Percentiles rank a stretch among this genome's conserved stretches.
phyloP scores from a whole-genome alignment of 2,888 invertebrate species.

The Drosophila birchii region DNA sequence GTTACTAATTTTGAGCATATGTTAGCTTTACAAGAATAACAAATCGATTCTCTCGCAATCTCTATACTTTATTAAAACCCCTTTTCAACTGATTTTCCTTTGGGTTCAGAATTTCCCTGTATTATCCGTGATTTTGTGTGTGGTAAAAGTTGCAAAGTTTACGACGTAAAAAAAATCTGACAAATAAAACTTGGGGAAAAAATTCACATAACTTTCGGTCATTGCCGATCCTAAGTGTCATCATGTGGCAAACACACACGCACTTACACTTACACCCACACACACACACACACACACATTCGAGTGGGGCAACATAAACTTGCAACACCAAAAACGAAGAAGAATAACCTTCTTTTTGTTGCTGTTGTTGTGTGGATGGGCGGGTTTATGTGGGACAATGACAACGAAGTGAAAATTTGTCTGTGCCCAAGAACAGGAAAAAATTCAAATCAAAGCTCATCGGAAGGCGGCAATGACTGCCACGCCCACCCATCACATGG shows the following conservation, averaged over 20 bases:
- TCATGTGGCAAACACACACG: constrained; percentile 29
- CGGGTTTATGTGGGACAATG: constrained; percentile 45
- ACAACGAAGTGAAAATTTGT: constrained; percentile 69
- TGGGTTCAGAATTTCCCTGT: background rate
- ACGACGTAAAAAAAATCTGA: constrained; percentile 29
- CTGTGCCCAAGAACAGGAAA: constrained; percentile 44
- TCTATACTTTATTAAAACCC: background rate
- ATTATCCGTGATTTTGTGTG: background rate
- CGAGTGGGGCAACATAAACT: constrained; percentile 33
- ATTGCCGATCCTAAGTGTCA: constrained; percentile 43
- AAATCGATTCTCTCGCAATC: background rate
- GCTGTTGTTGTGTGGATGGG: background rate
- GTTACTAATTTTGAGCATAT: too few species aligned
- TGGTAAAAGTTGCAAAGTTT: constrained; percentile 30
- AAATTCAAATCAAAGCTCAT: constrained; percentile 62
- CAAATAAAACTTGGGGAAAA: constrained; percentile 32
- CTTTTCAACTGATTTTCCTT: background rate
- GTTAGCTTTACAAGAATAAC: background rate
- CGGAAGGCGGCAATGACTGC: constrained; percentile 41
- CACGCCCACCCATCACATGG: constrained; percentile 35
- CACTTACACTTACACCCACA: constrained; percentile 7
- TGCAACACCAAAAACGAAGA: constrained; percentile 35
- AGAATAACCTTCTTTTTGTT: constrained; percentile 24
- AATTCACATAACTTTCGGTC: constrained; percentile 41
- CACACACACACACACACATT: constrained; percentile 4